These are phyloP conservation scores for Sphinx pinastri DNA, from an alignment of 2,888 invertebrate species.

Conservation along the genomic window DNA sequence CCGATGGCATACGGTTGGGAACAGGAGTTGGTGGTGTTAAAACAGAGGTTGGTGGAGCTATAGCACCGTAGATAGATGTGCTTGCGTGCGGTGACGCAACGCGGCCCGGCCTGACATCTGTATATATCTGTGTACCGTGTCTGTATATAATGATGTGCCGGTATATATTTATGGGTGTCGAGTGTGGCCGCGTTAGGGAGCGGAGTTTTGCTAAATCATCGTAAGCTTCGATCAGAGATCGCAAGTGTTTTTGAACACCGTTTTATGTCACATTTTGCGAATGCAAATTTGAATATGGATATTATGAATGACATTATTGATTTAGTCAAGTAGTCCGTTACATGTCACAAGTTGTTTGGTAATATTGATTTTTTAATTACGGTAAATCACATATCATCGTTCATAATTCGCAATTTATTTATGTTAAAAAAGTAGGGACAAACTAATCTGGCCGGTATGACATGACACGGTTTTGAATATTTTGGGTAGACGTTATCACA, in stretches of 20 bases:
- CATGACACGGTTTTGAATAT: no score
- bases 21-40: conserved; percentile 32
- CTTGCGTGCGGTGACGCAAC: conserved; percentile 64
- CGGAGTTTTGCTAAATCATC: conserved; percentile 25
- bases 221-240: no score
- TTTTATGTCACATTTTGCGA: neutral
- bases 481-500: no score
- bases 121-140: no score
- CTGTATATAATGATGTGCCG: conserved; percentile 32
- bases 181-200: conserved; percentile 24
- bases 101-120: conserved; percentile 51
- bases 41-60: conserved; percentile 38
- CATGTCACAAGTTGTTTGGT: neutral
- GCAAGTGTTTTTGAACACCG: conserved; percentile 14
- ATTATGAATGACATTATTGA: neutral
- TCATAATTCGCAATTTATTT: no score
- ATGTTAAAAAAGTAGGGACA: no score
- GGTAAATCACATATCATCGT: no score
- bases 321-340: neutral
- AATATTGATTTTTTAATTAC: no score
- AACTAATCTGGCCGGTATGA: no score
- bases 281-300: neutral
- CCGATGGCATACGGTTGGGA: conserved; percentile 38
- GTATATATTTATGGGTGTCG: conserved; percentile 30
- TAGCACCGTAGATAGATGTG: conserved; percentile 55